Conservation (phyloP, 2,888 invertebrate genomes). For the Nebria salina region DNA sequence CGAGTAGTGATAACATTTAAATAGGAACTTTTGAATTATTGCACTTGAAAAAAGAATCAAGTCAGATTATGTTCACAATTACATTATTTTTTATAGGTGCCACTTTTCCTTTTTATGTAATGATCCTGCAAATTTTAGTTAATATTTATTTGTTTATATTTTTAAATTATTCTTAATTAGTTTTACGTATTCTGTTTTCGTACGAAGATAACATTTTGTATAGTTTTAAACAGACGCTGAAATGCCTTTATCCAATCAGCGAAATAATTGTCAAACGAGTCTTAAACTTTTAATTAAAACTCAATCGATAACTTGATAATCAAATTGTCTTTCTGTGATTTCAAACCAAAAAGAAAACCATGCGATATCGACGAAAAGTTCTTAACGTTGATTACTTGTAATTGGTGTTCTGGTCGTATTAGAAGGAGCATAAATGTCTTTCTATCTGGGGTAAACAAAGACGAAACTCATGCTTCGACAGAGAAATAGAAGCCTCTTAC, state of each 20-base stretch:
- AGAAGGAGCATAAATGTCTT: not conserved
- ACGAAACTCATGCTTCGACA: not conserved
- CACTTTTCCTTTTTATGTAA: not conserved
- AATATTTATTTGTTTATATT: not conserved
- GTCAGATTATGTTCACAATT: not conserved
- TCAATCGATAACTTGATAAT: not conserved
- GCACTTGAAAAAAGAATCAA: not conserved
- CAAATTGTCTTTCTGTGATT: not conserved
- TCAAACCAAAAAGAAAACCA: conserved; percentile 3
- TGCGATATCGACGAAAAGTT: conserved; percentile 24
- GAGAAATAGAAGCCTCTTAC: conserved; percentile 2
- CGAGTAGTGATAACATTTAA: conserved; percentile 38
- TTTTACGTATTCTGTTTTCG: too few species aligned
- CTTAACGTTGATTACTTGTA: conserved; percentile 42
- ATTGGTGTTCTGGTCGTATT: conserved; percentile 7
- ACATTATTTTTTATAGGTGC: conserved; percentile 2
- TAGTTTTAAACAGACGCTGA: not conserved
- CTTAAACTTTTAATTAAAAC: not conserved
- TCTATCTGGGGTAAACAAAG: not conserved
- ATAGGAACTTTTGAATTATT: conserved; percentile 26
- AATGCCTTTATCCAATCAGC: not conserved
- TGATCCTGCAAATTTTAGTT: not conserved
- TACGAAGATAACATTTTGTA: too few species aligned
- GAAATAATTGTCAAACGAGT: not conserved
- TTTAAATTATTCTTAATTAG: too few species aligned